Conservation (phyloP, 2,888 invertebrate genomes). For the Meloe dianella region DNA sequence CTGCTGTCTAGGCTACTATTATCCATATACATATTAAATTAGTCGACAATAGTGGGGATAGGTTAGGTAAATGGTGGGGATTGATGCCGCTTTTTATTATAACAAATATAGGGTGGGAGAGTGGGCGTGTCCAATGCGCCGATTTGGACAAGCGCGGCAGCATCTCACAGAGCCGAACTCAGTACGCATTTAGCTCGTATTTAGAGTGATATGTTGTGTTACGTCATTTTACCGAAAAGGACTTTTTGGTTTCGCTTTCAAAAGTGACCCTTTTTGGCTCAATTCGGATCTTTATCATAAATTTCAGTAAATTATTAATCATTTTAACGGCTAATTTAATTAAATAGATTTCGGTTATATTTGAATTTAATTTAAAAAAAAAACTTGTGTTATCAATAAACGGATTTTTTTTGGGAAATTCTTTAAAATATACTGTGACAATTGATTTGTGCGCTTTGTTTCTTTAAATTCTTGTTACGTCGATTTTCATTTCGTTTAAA, state of each 20-base stretch:
- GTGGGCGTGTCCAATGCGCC: slow-evolving; percentile 20
- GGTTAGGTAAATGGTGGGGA: slow-evolving; percentile 37
- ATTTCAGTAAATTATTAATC: too few relatives aligned
- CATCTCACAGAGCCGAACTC: slow-evolving; percentile 50
- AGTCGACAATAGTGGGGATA: slow-evolving; percentile 27
- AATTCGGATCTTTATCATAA: slow-evolving; percentile 45
- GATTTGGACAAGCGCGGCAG: slow-evolving; percentile 58
- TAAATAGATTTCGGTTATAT: slow-evolving; percentile 12
- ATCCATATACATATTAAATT: slow-evolving; percentile 15
- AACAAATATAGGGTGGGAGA: neutral
- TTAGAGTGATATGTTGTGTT: slow-evolving; percentile 62
- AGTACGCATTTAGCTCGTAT: slow-evolving; percentile 61
- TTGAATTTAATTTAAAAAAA: neutral
- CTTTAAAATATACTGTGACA: slow-evolving; percentile 42
- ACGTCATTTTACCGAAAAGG: slow-evolving; percentile 61
- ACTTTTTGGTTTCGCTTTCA: slow-evolving; percentile 60
- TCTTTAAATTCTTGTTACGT: neutral
- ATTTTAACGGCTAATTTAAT: neutral
- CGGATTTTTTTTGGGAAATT: slow-evolving; percentile 4
- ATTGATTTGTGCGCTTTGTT: slow-evolving; percentile 30
- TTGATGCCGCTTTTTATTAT: slow-evolving; percentile 34
- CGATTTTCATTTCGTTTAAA: neutral
- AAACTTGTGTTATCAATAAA: neutral
- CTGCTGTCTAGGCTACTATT: neutral
- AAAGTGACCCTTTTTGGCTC: slow-evolving; percentile 59